Percentiles rank a stretch among this genome's conserved stretches.
Conservation (phyloP, 2,113 vertebrate species). For the Aviceda subcristata region DNA sequence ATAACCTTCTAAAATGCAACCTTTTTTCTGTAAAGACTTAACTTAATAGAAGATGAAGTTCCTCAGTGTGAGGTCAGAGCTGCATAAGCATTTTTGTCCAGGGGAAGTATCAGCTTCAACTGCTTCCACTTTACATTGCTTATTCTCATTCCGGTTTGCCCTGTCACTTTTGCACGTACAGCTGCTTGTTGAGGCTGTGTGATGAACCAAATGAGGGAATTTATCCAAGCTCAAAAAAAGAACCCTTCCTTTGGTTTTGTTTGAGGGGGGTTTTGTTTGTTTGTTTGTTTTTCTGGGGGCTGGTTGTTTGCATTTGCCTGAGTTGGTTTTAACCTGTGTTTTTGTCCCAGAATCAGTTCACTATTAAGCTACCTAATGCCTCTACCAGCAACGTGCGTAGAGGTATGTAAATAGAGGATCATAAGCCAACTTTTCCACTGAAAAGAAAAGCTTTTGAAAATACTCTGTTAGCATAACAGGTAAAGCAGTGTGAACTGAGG, state of each 20-base stretch:
- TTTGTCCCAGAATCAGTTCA: not conserved
- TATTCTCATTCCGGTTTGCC: not conserved
- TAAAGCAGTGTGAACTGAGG: not conserved
- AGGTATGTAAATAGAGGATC: not conserved
- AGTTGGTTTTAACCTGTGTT: not conserved
- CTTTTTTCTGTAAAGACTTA: not conserved
- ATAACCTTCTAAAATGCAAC: not conserved
- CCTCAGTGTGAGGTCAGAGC: not conserved
- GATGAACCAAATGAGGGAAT: not conserved
- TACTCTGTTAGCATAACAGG: not conserved
- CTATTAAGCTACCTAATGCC: not conserved
- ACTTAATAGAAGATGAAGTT: not conserved
- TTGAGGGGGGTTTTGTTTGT: too few species aligned
- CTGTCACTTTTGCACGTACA: not conserved
- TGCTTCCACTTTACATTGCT: not conserved
- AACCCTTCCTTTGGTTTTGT: not conserved
- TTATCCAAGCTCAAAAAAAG: not conserved
- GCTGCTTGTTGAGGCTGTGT: not conserved
- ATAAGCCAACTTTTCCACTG: not conserved
- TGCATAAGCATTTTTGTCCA: not conserved
- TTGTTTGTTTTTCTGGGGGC: not conserved
- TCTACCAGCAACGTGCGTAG: not conserved
- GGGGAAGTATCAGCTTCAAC: not conserved
- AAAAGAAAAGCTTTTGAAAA: not conserved
- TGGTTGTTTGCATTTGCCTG: not conserved